Evolutionary conservation across 2,113 vertebrate species (phyloP).

Genomic region (Saimiri boliviensis): DNA sequence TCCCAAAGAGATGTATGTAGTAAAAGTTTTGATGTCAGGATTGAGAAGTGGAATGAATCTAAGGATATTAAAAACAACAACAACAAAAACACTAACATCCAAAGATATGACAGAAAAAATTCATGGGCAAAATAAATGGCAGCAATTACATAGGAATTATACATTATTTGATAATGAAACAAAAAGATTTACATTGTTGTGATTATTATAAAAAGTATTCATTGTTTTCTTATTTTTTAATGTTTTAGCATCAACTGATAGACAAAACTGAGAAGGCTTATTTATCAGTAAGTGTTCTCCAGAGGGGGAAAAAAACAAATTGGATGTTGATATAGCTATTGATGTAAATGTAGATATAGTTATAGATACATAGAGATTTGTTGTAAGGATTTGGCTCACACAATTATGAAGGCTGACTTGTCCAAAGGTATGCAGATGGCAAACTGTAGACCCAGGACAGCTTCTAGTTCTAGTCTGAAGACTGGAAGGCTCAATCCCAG

Average conservation of each 20-base stretch:
- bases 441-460: background rate
- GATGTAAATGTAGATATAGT: no score
- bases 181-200: background rate
- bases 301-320: background rate
- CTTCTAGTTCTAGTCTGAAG: background rate
- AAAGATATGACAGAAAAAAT: background rate
- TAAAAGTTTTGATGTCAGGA: background rate
- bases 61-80: background rate
- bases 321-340: background rate
- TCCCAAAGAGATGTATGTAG: background rate
- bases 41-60: background rate
- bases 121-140: background rate
- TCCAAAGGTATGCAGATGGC: rapidly evolving
- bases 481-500: background rate
- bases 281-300: background rate
- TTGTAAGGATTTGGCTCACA: background rate
- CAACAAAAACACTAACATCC: background rate
- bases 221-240: background rate
- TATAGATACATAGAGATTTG: background rate
- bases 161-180: background rate
- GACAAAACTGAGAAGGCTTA: background rate
- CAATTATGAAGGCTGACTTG: background rate
- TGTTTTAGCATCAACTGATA: background rate
- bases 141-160: background rate
- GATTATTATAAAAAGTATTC: background rate